Percentiles rank a stretch among this genome's conserved stretches.
These are phyloP conservation scores for Agrilus biguttatus DNA, from an alignment of 2,888 invertebrate genomes.

Conservation along the genomic window DNA sequence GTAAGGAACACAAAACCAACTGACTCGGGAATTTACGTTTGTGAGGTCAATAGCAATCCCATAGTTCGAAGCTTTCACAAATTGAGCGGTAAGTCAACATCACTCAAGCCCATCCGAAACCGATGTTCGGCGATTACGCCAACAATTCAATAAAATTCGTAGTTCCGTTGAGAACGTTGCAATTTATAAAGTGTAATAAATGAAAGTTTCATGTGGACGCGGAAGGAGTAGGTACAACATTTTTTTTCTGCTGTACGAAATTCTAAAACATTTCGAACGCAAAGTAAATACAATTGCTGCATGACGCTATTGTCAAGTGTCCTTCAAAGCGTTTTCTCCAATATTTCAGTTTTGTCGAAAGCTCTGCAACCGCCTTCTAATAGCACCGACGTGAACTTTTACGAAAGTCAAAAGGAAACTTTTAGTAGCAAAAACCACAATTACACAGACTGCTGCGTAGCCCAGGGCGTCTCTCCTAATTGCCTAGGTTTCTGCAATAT, in stretches of 20 bases:
- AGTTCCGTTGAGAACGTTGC: no score
- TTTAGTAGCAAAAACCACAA: conserved; percentile 44
- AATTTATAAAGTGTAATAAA: no score
- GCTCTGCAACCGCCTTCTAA: conserved; percentile 43
- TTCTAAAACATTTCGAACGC: no score
- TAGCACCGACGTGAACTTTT: conserved; percentile 30
- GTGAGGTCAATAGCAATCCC: conserved; percentile 71
- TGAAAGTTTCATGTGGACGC: no score
- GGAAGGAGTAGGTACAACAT: no score
- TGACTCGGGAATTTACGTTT: conserved; percentile 68
- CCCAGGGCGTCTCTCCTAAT: conserved; percentile 50
- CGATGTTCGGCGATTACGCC: no score
- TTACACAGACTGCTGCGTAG: conserved; percentile 66
- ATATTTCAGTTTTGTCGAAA: conserved; percentile 44
- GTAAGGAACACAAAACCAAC: conserved; percentile 53
- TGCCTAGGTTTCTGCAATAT: conserved; percentile 76
- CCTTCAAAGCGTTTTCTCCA: no score
- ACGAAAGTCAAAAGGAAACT: conserved; percentile 25
- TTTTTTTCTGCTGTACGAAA: no score
- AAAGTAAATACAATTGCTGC: no score
- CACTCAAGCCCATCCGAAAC: not conserved
- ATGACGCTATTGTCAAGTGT: no score
- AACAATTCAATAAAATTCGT: no score
- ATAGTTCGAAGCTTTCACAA: conserved; percentile 65
- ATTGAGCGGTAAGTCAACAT: conserved; percentile 46